phyloP scores from a whole-genome alignment of 2,888 invertebrate species.

The Drosophila kuntzei region DNA sequence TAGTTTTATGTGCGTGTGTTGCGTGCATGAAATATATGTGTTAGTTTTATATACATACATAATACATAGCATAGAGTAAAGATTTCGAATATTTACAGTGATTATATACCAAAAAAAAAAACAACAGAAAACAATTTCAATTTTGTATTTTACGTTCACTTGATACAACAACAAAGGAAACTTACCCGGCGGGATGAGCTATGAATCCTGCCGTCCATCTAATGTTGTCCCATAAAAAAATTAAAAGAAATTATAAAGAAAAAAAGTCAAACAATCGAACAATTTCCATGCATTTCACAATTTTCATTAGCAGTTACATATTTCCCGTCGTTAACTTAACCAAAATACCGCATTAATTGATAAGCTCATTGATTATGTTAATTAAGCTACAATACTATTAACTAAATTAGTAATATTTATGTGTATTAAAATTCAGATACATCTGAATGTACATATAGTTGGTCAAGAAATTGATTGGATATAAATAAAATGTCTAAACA shows the following conservation, averaged over 20 bases:
- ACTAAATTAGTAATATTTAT: constrained; percentile 4
- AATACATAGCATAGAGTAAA: constrained; percentile 19
- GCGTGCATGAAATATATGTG: constrained; percentile 49
- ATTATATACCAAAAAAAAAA: constrained; percentile 39
- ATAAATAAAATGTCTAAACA: too few species aligned
- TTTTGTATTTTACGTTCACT: constrained; percentile 30
- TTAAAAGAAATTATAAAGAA: constrained; percentile 85
- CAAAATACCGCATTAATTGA: constrained; percentile 11
- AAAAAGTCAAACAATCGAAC: constrained; percentile 84
- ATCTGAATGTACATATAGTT: background rate
- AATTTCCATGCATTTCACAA: constrained; percentile 83
- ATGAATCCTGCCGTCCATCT: constrained; percentile 86
- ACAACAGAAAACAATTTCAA: constrained; percentile 9
- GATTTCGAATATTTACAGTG: constrained; percentile 6
- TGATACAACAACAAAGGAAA: constrained; percentile 76
- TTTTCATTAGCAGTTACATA: constrained; percentile 21
- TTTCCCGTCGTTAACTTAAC: background rate
- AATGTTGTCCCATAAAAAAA: constrained; percentile 86
- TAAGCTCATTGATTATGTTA: constrained; percentile 9
- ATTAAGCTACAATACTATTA: constrained; percentile 7
- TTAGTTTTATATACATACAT: constrained; percentile 37
- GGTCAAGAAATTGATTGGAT: background rate
- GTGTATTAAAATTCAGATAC: background rate
- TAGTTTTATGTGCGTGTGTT: constrained; percentile 37
- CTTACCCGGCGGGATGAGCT: constrained; percentile 86